Conservation (phyloP, 2,888 invertebrate genomes). For the Brenthis hecate region DNA sequence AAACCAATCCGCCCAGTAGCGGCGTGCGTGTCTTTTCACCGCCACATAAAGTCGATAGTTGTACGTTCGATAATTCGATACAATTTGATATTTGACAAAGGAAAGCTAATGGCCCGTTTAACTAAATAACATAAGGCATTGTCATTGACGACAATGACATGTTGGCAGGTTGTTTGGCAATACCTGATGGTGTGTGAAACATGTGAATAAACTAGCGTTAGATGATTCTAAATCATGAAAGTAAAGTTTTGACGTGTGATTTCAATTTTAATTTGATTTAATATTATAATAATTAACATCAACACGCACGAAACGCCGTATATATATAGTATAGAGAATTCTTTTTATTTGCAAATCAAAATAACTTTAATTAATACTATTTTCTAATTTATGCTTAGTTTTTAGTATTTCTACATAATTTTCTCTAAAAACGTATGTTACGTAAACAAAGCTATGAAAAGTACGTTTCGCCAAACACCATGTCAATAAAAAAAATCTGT, state of each 20-base stretch:
- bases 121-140: constrained; percentile 59
- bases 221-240: not conserved
- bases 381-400: too few relatives aligned
- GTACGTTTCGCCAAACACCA: too few relatives aligned
- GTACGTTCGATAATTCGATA: constrained; percentile 21
- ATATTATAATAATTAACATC: not conserved
- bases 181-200: constrained; percentile 28
- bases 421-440: too few relatives aligned
- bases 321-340: too few relatives aligned
- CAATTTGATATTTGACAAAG: constrained; percentile 51
- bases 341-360: too few relatives aligned
- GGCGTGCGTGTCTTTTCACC: constrained; percentile 32
- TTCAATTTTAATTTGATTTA: not conserved
- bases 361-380: too few relatives aligned
- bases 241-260: not conserved
- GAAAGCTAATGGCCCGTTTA: constrained; percentile 73
- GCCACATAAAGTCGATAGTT: constrained; percentile 38
- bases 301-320: too few relatives aligned
- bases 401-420: too few relatives aligned
- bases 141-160: constrained; percentile 57
- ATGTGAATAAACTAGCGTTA: constrained; percentile 11
- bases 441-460: too few relatives aligned
- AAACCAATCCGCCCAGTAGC: constrained; percentile 39
- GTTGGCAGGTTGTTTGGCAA: constrained; percentile 53
- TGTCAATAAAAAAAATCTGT: too few relatives aligned